Evolutionary conservation across 2,113 vertebrate genomes (phyloP).

Genomic region (Cheirogaleus medius): DNA sequence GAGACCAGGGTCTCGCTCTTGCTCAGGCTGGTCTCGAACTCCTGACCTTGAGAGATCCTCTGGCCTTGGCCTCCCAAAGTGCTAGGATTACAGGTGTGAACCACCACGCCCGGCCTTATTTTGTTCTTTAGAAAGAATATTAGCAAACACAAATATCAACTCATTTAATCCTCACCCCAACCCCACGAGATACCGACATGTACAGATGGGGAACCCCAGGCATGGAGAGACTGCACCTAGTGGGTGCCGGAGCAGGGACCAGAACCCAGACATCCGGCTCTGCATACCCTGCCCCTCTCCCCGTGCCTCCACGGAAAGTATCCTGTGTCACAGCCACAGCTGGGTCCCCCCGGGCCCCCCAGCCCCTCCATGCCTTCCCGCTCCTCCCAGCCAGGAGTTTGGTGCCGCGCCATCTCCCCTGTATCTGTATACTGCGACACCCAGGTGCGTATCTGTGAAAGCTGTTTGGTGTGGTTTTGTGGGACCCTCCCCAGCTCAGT

Average conservation of each 20-base stretch:
- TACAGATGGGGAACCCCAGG: background rate
- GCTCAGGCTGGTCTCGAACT: no score
- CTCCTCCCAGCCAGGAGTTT: background rate
- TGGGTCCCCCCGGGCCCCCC: no score
- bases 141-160: background rate
- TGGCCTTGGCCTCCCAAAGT: no score
- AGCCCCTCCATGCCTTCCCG: background rate
- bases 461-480: background rate
- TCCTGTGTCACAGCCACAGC: background rate
- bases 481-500: background rate
- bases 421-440: background rate
- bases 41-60: no score
- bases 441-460: background rate
- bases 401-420: background rate
- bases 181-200: background rate
- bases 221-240: rapidly evolving
- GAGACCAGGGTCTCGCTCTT: no score
- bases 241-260: background rate
- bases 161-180: background rate
- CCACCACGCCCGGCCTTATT: no score
- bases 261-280: background rate
- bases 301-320: background rate
- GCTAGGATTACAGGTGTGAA: no score
- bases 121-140: background rate
- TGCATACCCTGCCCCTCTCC: background rate